Percentiles rank a stretch among this genome's conserved stretches.
Conservation (phyloP, 2,113 vertebrate genomes). For the Tragelaphus imberbis region DNA sequence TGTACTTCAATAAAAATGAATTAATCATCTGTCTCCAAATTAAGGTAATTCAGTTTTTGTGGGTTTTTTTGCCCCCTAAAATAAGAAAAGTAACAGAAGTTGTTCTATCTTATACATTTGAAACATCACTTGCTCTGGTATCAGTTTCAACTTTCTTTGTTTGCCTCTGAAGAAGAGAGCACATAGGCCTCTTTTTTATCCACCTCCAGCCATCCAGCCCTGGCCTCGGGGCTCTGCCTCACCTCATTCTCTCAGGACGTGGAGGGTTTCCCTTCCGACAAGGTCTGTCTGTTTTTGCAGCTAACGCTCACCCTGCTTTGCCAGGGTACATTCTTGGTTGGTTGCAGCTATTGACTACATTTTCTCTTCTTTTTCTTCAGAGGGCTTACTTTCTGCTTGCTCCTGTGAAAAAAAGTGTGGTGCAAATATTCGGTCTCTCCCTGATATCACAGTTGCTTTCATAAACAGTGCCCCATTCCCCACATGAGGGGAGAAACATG, state of each 20-base stretch:
- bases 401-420: background rate
- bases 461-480: constrained; percentile 2
- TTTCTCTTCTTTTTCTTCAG: background rate
- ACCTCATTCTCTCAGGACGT: background rate
- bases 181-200: background rate
- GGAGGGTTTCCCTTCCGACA: background rate
- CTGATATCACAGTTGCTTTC: constrained; percentile 29
- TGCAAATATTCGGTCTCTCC: background rate
- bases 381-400: background rate
- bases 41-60: background rate
- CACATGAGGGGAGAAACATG: background rate
- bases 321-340: background rate
- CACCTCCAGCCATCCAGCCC: background rate
- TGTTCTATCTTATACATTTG: background rate
- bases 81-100: background rate
- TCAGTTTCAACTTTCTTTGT: background rate
- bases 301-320: background rate
- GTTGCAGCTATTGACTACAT: background rate
- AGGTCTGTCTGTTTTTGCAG: background rate
- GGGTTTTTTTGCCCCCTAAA: background rate
- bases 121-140: background rate
- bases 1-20: background rate
- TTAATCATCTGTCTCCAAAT: background rate
- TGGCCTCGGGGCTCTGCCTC: background rate
- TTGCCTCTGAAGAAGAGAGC: background rate